Evolutionary conservation across 2,888 invertebrate species (phyloP).

Genomic region (Hecatera dysodea): DNA sequence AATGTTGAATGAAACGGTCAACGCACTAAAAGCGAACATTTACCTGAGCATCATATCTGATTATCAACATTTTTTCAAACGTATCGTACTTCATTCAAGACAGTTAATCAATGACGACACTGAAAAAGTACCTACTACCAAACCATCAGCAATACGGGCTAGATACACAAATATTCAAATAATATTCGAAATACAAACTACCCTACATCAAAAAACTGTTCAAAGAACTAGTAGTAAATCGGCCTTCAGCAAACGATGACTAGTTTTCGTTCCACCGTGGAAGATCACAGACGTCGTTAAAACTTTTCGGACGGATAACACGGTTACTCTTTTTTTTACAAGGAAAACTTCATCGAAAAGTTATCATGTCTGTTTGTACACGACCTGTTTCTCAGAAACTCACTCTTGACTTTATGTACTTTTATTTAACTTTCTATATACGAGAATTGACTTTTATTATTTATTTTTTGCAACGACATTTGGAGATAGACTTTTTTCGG

Average conservation of each 20-base stretch:
- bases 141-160: no score
- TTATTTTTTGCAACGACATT: constrained; percentile 7
- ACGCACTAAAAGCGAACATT: not conserved
- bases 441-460: constrained; percentile 17
- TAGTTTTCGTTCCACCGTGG: constrained; percentile 61
- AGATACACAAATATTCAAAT: not conserved
- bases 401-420: constrained; percentile 30
- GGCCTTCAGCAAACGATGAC: constrained; percentile 44
- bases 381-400: constrained; percentile 65
- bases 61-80: not conserved
- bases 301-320: constrained; percentile 80
- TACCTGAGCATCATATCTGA: not conserved
- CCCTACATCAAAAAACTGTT: constrained; percentile 24
- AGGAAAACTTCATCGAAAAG: constrained; percentile 70
- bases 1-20: not conserved
- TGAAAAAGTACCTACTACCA: not conserved
- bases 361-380: constrained; percentile 73
- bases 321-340: constrained; percentile 74
- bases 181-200: not conserved
- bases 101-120: not conserved
- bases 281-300: constrained; percentile 77
- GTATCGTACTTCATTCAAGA: not conserved
- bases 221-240: constrained; percentile 44
- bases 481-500: not conserved
- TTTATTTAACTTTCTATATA: constrained; percentile 27